Percentiles rank a stretch among this genome's conserved stretches.
phyloP scores from a whole-genome alignment of 2,113 vertebrate species.

The Caretta caretta region DNA sequence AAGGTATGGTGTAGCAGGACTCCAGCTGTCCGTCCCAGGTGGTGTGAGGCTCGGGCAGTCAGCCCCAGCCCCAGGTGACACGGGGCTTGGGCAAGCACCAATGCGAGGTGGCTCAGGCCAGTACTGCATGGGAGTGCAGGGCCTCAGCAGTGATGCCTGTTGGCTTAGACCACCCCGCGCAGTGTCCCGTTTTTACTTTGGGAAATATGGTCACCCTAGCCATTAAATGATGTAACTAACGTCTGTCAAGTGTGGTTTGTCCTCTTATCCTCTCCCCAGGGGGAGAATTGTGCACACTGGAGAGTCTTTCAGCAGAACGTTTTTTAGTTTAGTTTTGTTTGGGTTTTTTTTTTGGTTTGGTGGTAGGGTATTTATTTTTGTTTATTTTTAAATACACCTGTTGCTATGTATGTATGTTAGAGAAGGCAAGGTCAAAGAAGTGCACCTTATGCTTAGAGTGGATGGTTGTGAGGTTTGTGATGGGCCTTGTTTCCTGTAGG shows the following conservation, averaged over 20 bases:
- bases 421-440: neutral
- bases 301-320: neutral
- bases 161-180: too few species aligned
- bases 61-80: too few species aligned
- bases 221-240: neutral
- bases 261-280: neutral
- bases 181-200: too few species aligned
- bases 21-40: too few species aligned
- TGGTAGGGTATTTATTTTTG: neutral
- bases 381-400: neutral
- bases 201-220: too few species aligned
- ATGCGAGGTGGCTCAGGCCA: too few species aligned
- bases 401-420: neutral
- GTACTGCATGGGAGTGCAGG: too few species aligned
- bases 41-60: too few species aligned
- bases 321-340: too few species aligned
- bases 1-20: too few species aligned
- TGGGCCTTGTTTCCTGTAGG: neutral
- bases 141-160: too few species aligned
- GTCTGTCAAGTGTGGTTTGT: neutral
- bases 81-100: too few species aligned
- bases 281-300: neutral
- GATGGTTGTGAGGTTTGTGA: neutral
- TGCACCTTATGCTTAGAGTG: neutral
- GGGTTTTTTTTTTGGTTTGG: neutral